Conservation (phyloP, 1,140 invertebrate species). For the Leptinotarsa defecta region DNA sequence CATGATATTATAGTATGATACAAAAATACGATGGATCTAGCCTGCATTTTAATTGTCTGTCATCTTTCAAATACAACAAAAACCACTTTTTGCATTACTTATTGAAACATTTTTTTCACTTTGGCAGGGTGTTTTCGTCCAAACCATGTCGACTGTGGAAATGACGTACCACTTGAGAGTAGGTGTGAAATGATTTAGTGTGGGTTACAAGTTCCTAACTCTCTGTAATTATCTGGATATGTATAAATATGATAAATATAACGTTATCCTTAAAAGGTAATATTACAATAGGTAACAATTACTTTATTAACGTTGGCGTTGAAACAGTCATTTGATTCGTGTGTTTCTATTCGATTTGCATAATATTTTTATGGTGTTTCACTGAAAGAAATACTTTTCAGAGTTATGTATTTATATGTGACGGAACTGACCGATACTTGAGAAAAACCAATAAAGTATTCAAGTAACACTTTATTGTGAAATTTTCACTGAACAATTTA, state of each 20-base stretch:
- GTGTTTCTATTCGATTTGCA: conserved; percentile 9
- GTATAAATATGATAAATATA: conserved; percentile 14
- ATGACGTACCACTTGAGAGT: conserved; percentile 13
- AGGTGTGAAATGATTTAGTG: conserved; percentile 4
- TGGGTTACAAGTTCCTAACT: not conserved
- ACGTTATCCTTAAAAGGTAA: conserved; percentile 10
- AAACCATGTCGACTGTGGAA: not conserved
- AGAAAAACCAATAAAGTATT: no score
- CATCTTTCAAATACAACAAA: no score
- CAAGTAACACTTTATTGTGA: no score
- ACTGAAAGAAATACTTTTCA: no score
- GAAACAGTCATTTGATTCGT: conserved; percentile 11
- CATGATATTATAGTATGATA: no score
- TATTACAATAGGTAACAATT: conserved; percentile 21
- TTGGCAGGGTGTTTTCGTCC: not conserved
- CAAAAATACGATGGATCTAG: no score
- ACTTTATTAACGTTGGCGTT: conserved; percentile 18
- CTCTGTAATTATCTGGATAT: not conserved
- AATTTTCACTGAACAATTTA: no score
- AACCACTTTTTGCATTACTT: no score
- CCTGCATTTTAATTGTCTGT: no score
- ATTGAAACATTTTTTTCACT: no score
- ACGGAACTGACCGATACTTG: no score
- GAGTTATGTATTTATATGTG: no score
- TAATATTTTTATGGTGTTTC: not conserved